These are phyloP conservation scores for Trematomus bernacchii DNA, from an alignment of 2,797 vertebrate genomes.

Conservation along the genomic window DNA sequence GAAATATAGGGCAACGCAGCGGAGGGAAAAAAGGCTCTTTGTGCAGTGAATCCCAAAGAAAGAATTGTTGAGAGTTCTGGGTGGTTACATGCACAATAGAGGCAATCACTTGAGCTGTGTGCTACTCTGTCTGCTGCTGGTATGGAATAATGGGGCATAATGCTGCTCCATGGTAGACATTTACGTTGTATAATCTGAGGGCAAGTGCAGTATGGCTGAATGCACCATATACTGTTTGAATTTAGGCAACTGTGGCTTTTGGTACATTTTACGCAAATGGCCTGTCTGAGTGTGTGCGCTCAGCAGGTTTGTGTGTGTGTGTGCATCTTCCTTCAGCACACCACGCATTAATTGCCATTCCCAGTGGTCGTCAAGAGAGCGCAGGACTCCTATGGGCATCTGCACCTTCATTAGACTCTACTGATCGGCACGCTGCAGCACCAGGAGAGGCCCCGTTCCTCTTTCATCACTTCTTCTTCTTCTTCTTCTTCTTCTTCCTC, in stretches of 20 bases:
- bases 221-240: constrained; percentile 55
- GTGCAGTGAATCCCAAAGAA: constrained; percentile 39
- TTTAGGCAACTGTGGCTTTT: constrained; percentile 43
- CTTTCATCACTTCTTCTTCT: constrained; percentile 78
- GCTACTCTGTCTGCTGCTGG: constrained; percentile 51
- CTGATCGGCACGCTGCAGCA: constrained; percentile 83
- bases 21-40: constrained; percentile 41
- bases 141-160: constrained; percentile 59
- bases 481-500: constrained; percentile 59
- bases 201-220: constrained; percentile 61
- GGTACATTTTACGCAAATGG: constrained; percentile 63
- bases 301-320: constrained; percentile 17
- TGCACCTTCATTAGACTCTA: constrained; percentile 87
- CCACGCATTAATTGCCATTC: constrained; percentile 83
- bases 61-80: constrained; percentile 63
- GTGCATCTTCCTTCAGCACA: constrained; percentile 59
- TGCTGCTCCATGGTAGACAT: constrained; percentile 48
- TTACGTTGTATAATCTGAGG: constrained; percentile 60
- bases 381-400: constrained; percentile 78
- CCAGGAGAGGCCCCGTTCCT: constrained; percentile 75
- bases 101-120: constrained; percentile 62
- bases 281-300: constrained; percentile 45
- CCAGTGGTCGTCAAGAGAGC: constrained; percentile 78
- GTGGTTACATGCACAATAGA: constrained; percentile 66
- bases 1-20: constrained; percentile 39